Conservation (phyloP, 2,888 invertebrate genomes). For the Crepidodera aurea region DNA sequence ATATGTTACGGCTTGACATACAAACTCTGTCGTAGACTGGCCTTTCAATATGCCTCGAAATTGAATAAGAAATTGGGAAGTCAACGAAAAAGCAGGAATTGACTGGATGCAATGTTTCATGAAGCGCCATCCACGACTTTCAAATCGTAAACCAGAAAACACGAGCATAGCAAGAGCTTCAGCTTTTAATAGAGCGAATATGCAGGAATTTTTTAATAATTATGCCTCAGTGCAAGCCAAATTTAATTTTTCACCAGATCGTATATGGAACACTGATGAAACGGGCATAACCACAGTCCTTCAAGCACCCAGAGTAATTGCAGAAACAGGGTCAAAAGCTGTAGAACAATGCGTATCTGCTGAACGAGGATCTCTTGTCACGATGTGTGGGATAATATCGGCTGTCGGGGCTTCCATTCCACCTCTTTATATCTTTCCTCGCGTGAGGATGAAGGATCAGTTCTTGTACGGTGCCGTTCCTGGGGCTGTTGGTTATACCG, state of each 20-base stretch:
- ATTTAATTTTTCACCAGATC: too few relatives aligned
- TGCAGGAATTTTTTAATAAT: slow-evolving; percentile 19
- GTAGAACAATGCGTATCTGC: slow-evolving; percentile 44
- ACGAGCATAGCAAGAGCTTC: neutral
- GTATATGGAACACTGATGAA: slow-evolving; percentile 28
- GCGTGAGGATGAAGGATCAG: slow-evolving; percentile 38
- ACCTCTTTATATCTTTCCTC: slow-evolving; percentile 46
- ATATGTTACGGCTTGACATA: slow-evolving; percentile 23
- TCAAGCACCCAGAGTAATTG: slow-evolving; percentile 40
- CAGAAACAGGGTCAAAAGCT: slow-evolving; percentile 8
- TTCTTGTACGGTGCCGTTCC: slow-evolving; percentile 40
- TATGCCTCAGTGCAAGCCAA: too few relatives aligned
- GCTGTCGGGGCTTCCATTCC: slow-evolving; percentile 46
- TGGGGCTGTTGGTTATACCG: slow-evolving; percentile 19
- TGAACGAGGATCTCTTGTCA: slow-evolving; percentile 47
- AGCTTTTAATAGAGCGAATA: slow-evolving; percentile 22
- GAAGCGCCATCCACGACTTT: slow-evolving; percentile 29
- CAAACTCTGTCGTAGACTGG: slow-evolving; percentile 11
- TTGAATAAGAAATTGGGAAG: slow-evolving; percentile 5
- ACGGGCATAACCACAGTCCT: slow-evolving; percentile 33
- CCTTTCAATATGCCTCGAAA: slow-evolving; percentile 14
- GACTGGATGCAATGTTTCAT: slow-evolving; percentile 29
- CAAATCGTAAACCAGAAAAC: slow-evolving; percentile 26
- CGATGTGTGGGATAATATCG: slow-evolving; percentile 43
- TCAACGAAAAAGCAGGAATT: slow-evolving; percentile 19